A percentile compares a stretch with the other conserved stretches of the same genome.
phyloP scores from a whole-genome alignment of 2,888 invertebrate species.

The Plebejus argus region DNA sequence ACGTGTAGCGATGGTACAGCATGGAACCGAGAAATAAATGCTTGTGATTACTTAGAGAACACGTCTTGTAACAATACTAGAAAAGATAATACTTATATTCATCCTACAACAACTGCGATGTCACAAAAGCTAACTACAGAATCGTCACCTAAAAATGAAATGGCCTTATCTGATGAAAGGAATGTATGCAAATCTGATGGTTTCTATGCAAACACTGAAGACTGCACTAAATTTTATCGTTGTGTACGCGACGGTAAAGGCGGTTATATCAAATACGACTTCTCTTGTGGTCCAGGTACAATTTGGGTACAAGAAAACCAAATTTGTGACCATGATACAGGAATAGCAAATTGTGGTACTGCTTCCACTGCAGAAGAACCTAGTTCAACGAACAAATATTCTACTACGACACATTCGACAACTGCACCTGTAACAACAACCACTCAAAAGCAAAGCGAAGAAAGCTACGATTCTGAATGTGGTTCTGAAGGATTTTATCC shows the following conservation, averaged over 20 bases:
- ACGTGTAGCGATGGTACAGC: constrained; percentile 88
- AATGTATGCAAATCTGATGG: constrained; percentile 80
- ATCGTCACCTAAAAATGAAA: neutral
- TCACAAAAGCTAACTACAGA: constrained; percentile 9
- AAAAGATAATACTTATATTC: neutral
- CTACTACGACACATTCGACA: constrained; percentile 7
- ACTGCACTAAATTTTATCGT: constrained; percentile 89
- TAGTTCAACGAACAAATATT: neutral
- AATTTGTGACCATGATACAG: constrained; percentile 83
- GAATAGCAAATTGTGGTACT: constrained; percentile 11
- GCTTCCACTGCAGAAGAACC: neutral
- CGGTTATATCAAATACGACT: constrained; percentile 84
- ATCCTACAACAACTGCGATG: neutral
- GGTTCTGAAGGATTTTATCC: constrained; percentile 64
- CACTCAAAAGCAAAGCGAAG: constrained; percentile 1
- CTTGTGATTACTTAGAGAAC: constrained; percentile 29
- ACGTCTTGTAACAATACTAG: neutral
- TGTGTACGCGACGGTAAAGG: constrained; percentile 84
- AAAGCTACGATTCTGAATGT: constrained; percentile 38
- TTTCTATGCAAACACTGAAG: constrained; percentile 84
- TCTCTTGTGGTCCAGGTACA: constrained; percentile 87
- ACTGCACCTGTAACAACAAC: constrained; percentile 31
- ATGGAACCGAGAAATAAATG: constrained; percentile 83
- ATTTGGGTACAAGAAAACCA: constrained; percentile 86
- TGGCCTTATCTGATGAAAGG: constrained; percentile 1